Conservation (phyloP, 23 tunicate species). For the Halocynthia aurantium region DNA sequence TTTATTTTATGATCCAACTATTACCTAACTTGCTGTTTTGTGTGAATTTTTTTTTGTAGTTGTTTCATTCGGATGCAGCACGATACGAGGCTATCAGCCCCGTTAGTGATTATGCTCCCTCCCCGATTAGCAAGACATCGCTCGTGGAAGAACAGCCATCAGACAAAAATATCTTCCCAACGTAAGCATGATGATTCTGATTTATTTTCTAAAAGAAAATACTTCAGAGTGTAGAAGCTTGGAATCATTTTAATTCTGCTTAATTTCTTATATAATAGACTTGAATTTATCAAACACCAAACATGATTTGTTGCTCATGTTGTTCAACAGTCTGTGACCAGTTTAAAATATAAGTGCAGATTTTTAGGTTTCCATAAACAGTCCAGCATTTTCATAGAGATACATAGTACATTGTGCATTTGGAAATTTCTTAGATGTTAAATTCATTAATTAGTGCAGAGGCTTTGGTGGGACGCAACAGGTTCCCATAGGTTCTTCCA, state of each 20-base stretch:
- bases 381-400: too few relatives aligned
- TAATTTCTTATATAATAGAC: constrained; percentile 8
- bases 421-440: too few relatives aligned
- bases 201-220: too few relatives aligned
- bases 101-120: constrained; percentile 30
- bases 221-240: too few relatives aligned
- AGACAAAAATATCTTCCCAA: not conserved
- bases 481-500: not conserved
- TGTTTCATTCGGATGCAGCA: not conserved
- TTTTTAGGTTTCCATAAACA: too few relatives aligned
- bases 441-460: too few relatives aligned
- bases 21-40: too few relatives aligned
- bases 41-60: not conserved
- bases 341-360: too few relatives aligned
- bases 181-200: constrained; percentile 8
- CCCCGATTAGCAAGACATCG: constrained; percentile 9
- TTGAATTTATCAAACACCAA: constrained; percentile 1
- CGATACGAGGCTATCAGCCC: constrained; percentile 70
- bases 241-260: too few relatives aligned
- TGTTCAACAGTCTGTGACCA: too few relatives aligned
- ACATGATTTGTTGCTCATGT: not conserved
- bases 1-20: too few relatives aligned
- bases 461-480: not conserved
- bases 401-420: too few relatives aligned
- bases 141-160: constrained; percentile 3